Evolutionary conservation across 53 echinoderm and acorn worm genomes (phyloP), one percentile per base, ranked within the genome.

Genomic region (Glandiceps talaboti): DNA sequence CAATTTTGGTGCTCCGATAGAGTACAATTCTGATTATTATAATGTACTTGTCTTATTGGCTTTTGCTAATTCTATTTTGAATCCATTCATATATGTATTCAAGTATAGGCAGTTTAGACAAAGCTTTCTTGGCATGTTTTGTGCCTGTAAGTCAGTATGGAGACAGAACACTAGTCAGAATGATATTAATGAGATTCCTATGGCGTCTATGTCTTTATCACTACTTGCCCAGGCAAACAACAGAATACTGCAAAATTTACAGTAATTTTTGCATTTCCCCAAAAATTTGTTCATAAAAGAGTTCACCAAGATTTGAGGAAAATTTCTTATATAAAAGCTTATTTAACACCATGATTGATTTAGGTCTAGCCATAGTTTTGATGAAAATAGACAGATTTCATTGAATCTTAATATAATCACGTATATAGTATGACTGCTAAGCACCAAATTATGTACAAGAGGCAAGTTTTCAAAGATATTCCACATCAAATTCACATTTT

Each of bases 31-130:
- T 0, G 79, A 82, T 1, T 81, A 87, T 73, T 99, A 99, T 73
- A 89, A 91, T 73, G 72, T 99, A 31, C 91, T 94, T 73, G 87
- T 93, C 27, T 84, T 99, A 32, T 87, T 99, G 89, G 99, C 99
- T 14, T 88, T 94, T 45, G 84, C 93, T 0, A 99, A 99, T 74
- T 94, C 94, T 20, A 93, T 99, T 27, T 84, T 99, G 1, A 99
- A 99, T 79, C 94, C 99, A 0, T 91, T 99, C 33, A 99, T 99
- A 31, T 99, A 99, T 78, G 99, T 87, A 1, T 99, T 91, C 79
- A 99, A 99, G 79, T 99, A 99, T 74, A 99, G 89, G 83, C 93
- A 99, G 31, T 99, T 99, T 75, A 85, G 99, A 26, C 93, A 99
- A 82, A 91, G 94, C 1, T 94, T 94, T 82, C 88, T 45, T 20